phyloP scores from a whole-genome alignment of 2,888 invertebrate genomes.

The Synanthedon andrenaeformis region DNA sequence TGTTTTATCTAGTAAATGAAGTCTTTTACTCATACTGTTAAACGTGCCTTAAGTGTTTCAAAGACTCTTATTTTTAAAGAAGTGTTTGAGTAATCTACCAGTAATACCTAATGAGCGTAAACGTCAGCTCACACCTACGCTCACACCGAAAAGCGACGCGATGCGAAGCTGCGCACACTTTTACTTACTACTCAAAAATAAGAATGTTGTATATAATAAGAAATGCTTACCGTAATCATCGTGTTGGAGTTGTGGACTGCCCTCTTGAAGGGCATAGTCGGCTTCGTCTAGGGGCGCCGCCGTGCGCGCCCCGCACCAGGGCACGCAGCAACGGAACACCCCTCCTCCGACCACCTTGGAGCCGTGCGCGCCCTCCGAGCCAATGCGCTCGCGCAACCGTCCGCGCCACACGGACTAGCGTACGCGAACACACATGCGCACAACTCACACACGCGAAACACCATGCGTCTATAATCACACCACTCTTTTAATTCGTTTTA shows the following conservation, averaged over 20 bases:
- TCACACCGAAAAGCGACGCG: too few species aligned
- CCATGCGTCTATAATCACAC: slow-evolving; percentile 5
- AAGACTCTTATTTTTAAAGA: too few species aligned
- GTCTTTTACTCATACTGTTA: too few species aligned
- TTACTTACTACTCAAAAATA: too few species aligned
- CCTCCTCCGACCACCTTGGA: slow-evolving; percentile 79
- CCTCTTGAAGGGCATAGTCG: slow-evolving; percentile 55
- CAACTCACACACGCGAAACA: slow-evolving; percentile 12
- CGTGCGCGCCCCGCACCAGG: slow-evolving; percentile 82
- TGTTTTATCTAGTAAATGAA: too few species aligned
- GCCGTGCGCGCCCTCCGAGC: slow-evolving; percentile 47
- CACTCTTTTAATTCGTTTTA: background rate
- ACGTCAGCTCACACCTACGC: too few species aligned
- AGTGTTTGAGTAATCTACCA: too few species aligned
- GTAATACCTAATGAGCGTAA: too few species aligned
- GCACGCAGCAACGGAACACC: slow-evolving; percentile 87
- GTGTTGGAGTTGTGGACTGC: slow-evolving; percentile 44
- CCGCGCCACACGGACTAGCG: slow-evolving; percentile 28
- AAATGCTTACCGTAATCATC: slow-evolving; percentile 46
- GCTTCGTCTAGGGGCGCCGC: slow-evolving; percentile 75
- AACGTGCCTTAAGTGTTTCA: too few species aligned
- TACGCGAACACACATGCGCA: slow-evolving; percentile 11
- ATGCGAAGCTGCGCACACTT: too few species aligned
- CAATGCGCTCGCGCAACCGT: slow-evolving; percentile 61
- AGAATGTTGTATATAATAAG: background rate